Evolutionary conservation across 2,797 vertebrate genomes (phyloP), one percentile per base, ranked within the genome.

Genomic region (Danio tinwini): DNA sequence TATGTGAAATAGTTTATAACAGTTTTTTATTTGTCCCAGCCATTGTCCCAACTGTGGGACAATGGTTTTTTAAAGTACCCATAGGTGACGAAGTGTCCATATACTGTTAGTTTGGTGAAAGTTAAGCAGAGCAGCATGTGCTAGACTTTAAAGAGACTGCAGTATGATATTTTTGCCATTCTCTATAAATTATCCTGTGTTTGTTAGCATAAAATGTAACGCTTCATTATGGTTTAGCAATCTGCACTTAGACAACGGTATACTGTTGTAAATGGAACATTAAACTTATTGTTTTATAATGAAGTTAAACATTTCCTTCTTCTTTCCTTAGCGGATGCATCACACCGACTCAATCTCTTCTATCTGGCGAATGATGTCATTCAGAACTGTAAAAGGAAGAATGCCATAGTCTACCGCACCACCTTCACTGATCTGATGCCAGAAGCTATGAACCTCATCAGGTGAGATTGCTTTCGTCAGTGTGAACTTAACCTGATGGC

Each of bases 311-410:
- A 4, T 39, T 4, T 70, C 19, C 44, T 75, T 19, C 1, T 56
- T 77, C 73, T 76, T 67, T 86, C 17, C 40, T 65, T 87, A 98
- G 98, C 96, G 81, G 93, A 94, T 6, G 87, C 96, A 61, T 81
- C 95, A 2, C 97, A 99, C 81, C 94, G 96, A 12, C 92, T 99
- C 85, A 98, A 98, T 90, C 94, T 99, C 50, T 93, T 99, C 74
- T 99, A 98, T 89, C 85, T 99, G 80, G 97, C 97, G 89, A 99
- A 99, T 1, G 98, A 99, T 11, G 95, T 99, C 86, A 98, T 99
- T 82, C 98, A 99, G 91, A 99, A 98, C 90, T 99, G 97, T 90
- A 99, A 99, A 85, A 94, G 97, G 78, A 98, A 95, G 87, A 99
- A 98, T 0, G 97, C 98, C 40, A 95, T 98, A 0, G 94, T 98